These are phyloP conservation scores for Pimephales promelas DNA, from an alignment of 2,113 vertebrate species.

Conservation along the genomic window DNA sequence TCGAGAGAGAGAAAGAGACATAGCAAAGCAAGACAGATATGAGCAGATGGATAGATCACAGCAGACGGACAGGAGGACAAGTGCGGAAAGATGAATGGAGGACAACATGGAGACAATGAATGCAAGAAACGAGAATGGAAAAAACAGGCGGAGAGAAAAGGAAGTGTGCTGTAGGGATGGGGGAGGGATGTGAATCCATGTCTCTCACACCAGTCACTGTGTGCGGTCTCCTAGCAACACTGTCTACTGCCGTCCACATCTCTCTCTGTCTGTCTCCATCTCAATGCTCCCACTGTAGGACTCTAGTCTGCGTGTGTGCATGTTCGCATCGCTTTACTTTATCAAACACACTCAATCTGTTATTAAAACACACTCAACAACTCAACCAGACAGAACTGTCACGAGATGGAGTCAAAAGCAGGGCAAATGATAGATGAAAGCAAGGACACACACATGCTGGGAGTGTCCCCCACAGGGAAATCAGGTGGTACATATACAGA, in stretches of 20 bases:
- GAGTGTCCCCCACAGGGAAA: slow-evolving; percentile 28
- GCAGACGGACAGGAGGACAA: slow-evolving; percentile 28
- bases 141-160: slow-evolving; percentile 60
- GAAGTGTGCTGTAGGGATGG: slow-evolving; percentile 67
- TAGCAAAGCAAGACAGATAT: slow-evolving; percentile 35
- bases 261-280: slow-evolving; percentile 65
- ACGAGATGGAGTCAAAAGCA: neutral
- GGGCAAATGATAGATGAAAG: neutral
- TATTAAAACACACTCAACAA: slow-evolving; percentile 25
- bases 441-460: neutral
- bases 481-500: neutral
- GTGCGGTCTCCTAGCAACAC: slow-evolving; percentile 83
- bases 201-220: slow-evolving; percentile 75
- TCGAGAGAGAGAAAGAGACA: slow-evolving; percentile 44
- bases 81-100: slow-evolving; percentile 11
- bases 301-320: slow-evolving; percentile 52
- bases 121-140: slow-evolving; percentile 46
- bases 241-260: slow-evolving; percentile 73
- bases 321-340: slow-evolving; percentile 31
- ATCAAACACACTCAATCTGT: slow-evolving; percentile 32
- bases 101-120: slow-evolving; percentile 24
- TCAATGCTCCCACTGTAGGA: slow-evolving; percentile 70
- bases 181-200: slow-evolving; percentile 74
- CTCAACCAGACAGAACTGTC: slow-evolving; percentile 11
- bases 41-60: slow-evolving; percentile 53